Conservation (phyloP, 1,140 invertebrate genomes). For the Wiebesia pumilae region DNA sequence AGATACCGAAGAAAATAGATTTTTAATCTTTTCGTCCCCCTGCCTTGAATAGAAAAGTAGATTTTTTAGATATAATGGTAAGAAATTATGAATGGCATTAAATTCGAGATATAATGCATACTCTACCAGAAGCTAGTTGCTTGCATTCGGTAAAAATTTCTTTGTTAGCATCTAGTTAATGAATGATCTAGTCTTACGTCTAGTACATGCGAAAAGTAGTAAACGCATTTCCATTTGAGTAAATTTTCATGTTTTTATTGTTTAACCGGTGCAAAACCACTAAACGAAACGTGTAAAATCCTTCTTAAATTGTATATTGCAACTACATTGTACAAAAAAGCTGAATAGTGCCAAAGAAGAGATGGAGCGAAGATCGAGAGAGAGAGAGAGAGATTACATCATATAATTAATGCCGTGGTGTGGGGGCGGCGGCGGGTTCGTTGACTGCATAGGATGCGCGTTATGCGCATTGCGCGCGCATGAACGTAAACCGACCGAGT, state of each 20-base stretch:
- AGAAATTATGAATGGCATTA: too few relatives aligned
- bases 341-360: background rate
- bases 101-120: too few relatives aligned
- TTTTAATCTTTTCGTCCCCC: too few relatives aligned
- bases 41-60: too few relatives aligned
- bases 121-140: too few relatives aligned
- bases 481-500: background rate
- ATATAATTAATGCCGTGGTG: slow-evolving; percentile 58
- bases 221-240: background rate
- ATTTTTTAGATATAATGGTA: too few relatives aligned
- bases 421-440: slow-evolving; percentile 54
- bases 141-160: too few relatives aligned
- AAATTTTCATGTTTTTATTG: background rate
- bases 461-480: background rate
- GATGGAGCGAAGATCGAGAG: background rate
- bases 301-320: background rate
- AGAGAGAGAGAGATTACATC: slow-evolving; percentile 54
- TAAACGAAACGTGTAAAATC: background rate
- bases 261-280: background rate
- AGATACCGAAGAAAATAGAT: too few relatives aligned
- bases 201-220: background rate
- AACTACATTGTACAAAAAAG: background rate
- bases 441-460: slow-evolving; percentile 52
- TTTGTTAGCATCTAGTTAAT: background rate
- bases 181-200: background rate